Conservation (phyloP, 2,888 invertebrate genomes). For the Ernsta delagoae region DNA sequence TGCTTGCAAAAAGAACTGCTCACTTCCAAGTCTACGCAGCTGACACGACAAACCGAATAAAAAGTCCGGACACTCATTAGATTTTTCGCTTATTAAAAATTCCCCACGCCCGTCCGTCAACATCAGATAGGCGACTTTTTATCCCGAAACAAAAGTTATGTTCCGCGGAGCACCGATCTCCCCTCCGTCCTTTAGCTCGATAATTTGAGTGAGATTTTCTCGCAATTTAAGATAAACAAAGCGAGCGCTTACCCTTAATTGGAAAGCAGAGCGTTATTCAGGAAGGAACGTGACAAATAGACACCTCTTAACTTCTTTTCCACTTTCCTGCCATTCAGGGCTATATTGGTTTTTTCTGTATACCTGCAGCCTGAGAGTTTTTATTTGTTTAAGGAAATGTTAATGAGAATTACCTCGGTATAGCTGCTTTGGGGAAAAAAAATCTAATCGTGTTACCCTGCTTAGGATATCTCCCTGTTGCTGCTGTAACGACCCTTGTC, state of each 20-base stretch:
- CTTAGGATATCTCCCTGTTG: not conserved
- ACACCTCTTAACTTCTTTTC: conserved; percentile 85
- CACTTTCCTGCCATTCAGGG: conserved; percentile 75
- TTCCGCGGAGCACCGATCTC: conserved; percentile 72
- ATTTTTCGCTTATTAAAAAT: conserved; percentile 85
- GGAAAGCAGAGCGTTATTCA: conserved; percentile 84
- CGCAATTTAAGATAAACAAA: conserved; percentile 86
- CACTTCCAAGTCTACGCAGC: conserved; percentile 53
- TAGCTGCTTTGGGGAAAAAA: conserved; percentile 7
- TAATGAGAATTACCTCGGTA: conserved; percentile 60
- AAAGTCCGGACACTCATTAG: conserved; percentile 76
- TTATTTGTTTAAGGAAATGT: conserved; percentile 78
- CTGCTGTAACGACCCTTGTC: not conserved
- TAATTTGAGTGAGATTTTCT: conserved; percentile 85
- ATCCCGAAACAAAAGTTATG: conserved; percentile 79
- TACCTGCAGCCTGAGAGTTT: conserved; percentile 56
- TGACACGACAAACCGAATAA: conserved; percentile 69
- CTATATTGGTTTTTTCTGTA: conserved; percentile 78
- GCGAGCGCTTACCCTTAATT: conserved; percentile 85
- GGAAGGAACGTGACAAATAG: conserved; percentile 85
- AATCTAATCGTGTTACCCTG: conserved; percentile 18
- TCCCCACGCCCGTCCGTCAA: conserved; percentile 75
- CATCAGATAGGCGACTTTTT: conserved; percentile 81
- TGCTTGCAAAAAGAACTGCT: conserved; percentile 48
- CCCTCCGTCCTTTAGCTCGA: conserved; percentile 81